These are phyloP conservation scores for Athene cunicularia DNA, from an alignment of 2,113 vertebrate species.

Conservation along the genomic window DNA sequence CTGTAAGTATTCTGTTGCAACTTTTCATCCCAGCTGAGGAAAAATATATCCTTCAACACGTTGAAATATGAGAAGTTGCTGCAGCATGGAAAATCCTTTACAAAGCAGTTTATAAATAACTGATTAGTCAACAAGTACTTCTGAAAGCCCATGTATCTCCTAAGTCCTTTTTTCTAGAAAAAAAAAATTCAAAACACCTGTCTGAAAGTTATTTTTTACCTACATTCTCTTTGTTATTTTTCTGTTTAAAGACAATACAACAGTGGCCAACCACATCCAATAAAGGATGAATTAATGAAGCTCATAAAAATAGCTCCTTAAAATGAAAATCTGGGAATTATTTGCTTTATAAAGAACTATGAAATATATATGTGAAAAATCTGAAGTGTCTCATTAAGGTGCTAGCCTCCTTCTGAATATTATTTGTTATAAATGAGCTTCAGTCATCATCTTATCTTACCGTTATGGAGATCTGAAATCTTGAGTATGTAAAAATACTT, in stretches of 20 bases:
- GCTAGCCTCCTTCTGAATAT: not conserved
- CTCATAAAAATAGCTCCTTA: not conserved
- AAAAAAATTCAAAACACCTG: not conserved
- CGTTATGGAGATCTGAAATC: not conserved
- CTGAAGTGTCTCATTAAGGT: not conserved
- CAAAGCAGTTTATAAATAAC: not conserved
- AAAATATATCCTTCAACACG: not conserved
- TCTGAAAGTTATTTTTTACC: not conserved
- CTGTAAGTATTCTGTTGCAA: not conserved
- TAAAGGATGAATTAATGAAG: not conserved
- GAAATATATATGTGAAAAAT: not conserved
- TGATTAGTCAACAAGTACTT: not conserved
- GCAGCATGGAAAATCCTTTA: not conserved
- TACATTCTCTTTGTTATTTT: not conserved
- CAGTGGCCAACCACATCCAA: not conserved
- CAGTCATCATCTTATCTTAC: not conserved
- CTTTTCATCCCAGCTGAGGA: not conserved
- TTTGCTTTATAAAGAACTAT: not conserved
- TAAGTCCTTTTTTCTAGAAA: not conserved
- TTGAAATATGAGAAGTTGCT: not conserved
- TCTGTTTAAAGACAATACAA: not conserved
- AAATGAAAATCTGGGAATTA: not conserved
- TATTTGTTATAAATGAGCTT: not conserved
- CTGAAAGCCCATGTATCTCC: not conserved
- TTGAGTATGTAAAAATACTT: not conserved